phyloP scores from a whole-genome alignment of 2,888 invertebrate species.

The Eupelmus urozonus region DNA sequence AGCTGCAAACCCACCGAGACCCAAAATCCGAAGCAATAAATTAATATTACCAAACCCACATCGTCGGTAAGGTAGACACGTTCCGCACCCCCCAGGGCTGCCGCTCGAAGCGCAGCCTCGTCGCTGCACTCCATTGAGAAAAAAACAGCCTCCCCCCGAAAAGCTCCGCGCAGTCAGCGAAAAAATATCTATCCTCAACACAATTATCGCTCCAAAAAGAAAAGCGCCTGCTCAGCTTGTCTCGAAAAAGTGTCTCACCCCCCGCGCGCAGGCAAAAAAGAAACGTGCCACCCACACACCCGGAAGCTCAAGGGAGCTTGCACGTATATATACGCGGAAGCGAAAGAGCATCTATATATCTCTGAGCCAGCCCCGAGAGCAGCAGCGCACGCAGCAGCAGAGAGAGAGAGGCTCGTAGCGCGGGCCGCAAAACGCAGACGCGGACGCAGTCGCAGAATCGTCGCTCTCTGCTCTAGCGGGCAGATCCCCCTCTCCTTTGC shows the following conservation, averaged over 20 bases:
- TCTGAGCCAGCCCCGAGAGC: neutral
- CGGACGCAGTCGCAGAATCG: slow-evolving; percentile 62
- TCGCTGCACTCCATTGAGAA: too few relatives aligned
- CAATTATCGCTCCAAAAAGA: slow-evolving; percentile 21
- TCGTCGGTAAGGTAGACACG: too few relatives aligned
- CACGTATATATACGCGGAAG: neutral
- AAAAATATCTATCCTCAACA: neutral
- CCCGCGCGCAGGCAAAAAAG: neutral
- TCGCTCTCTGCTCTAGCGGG: slow-evolving; percentile 1
- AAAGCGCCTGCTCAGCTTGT: slow-evolving; percentile 19
- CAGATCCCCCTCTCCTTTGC: neutral
- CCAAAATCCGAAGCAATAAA: too few relatives aligned
- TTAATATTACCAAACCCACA: too few relatives aligned
- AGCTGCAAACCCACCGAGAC: too few relatives aligned
- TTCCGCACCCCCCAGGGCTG: too few relatives aligned
- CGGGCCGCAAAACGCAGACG: slow-evolving; percentile 58
- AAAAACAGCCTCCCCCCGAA: too few relatives aligned
- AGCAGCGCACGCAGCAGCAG: slow-evolving; percentile 12
- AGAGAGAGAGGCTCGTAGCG: too few relatives aligned
- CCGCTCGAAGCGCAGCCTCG: too few relatives aligned
- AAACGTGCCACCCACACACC: neutral
- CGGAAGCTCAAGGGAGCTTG: neutral
- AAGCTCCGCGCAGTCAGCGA: neutral
- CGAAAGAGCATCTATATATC: neutral
- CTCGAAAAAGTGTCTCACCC: slow-evolving; percentile 7